Evolutionary conservation across 1,140 invertebrate genomes (phyloP).

Genomic region (Rhagoletis zephyria): DNA sequence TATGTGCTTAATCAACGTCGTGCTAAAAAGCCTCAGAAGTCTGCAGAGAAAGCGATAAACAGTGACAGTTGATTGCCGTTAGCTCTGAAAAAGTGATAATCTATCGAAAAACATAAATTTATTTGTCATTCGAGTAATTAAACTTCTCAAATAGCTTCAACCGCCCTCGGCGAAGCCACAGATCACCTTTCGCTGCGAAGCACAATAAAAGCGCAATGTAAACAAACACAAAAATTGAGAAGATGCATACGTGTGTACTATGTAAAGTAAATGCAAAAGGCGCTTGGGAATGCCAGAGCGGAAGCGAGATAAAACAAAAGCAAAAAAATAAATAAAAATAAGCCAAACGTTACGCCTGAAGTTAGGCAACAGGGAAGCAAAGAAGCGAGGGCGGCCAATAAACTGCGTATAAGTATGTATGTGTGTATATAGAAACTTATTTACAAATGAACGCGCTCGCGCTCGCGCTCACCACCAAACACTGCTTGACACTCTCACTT

Average conservation of each 20-base stretch:
- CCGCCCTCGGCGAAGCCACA: too few relatives aligned
- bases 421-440: background rate
- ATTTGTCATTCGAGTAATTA: too few relatives aligned
- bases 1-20: too few relatives aligned
- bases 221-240: conserved; percentile 19
- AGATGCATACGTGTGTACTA: background rate
- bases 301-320: background rate
- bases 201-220: background rate
- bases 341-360: background rate
- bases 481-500: background rate
- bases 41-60: too few relatives aligned
- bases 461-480: background rate
- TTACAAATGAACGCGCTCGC: background rate
- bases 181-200: background rate
- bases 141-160: too few relatives aligned
- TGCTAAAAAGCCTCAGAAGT: too few relatives aligned
- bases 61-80: too few relatives aligned
- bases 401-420: too few relatives aligned
- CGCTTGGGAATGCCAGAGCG: background rate
- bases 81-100: too few relatives aligned
- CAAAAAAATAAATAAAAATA: background rate
- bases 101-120: too few relatives aligned
- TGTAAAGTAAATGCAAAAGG: background rate
- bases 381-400: background rate
- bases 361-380: background rate